Evolutionary conservation across 2,888 invertebrate species (phyloP).

Genomic region (Thymelicus lineola): DNA sequence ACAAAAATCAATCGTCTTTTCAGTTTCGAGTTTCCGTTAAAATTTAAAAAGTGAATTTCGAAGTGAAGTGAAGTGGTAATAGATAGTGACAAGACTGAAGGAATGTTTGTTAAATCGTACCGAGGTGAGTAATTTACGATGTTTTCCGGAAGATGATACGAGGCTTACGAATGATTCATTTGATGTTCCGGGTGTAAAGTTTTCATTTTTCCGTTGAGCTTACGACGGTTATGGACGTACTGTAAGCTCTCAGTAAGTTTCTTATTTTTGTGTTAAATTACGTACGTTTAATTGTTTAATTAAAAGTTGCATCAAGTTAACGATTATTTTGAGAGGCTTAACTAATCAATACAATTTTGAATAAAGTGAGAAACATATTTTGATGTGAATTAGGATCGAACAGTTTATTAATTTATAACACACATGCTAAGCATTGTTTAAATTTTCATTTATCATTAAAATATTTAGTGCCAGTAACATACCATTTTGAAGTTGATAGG

Average conservation of each 20-base stretch:
- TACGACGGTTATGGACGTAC: not conserved
- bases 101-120: constrained; percentile 8
- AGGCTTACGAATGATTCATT: not conserved
- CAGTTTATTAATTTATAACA: no score
- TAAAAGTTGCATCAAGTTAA: no score
- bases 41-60: not conserved
- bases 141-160: not conserved
- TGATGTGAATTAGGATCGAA: no score
- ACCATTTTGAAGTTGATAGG: no score
- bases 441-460: no score
- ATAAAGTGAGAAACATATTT: no score
- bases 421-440: no score
- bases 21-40: not conserved
- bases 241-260: not conserved
- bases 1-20: not conserved
- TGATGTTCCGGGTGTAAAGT: not conserved
- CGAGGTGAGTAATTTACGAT: constrained; percentile 7
- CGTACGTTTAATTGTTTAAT: no score
- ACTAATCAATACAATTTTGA: no score
- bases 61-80: not conserved
- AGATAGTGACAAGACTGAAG: constrained; percentile 8
- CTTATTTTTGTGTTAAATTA: no score
- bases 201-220: constrained; percentile 11
- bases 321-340: no score
- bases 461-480: no score